A percentile compares a stretch with the other conserved stretches of the same genome.
phyloP scores from a whole-genome alignment of 2,888 invertebrate genomes.

The Meteorus cinctellus region DNA sequence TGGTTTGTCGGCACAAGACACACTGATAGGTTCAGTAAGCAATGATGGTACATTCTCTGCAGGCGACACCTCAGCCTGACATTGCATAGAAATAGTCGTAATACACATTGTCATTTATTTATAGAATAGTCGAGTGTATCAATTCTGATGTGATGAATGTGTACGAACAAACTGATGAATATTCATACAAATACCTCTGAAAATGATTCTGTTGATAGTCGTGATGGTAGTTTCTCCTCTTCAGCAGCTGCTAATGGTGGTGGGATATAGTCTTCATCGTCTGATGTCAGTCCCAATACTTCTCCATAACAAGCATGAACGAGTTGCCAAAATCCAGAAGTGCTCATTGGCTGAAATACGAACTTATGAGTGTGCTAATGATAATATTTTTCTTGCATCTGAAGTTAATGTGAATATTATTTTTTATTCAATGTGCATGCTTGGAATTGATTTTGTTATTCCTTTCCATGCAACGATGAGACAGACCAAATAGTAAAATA shows the following conservation, averaged over 20 bases:
- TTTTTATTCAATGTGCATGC: background rate
- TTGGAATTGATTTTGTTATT: background rate
- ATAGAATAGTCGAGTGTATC: background rate
- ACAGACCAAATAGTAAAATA: conserved; percentile 47
- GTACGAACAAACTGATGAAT: conserved; percentile 13
- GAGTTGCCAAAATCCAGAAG: conserved; percentile 79
- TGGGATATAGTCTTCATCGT: conserved; percentile 89
- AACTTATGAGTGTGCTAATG: conserved; percentile 31
- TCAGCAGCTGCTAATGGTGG: conserved; percentile 71
- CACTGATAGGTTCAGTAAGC: conserved; percentile 29
- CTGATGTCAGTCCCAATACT: conserved; percentile 93
- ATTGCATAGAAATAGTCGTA: conserved; percentile 26
- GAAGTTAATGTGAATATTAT: conserved; percentile 4
- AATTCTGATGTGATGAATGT: background rate
- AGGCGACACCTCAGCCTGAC: conserved; percentile 47
- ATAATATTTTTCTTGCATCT: conserved; percentile 1
- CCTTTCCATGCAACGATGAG: conserved; percentile 27
- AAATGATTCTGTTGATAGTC: conserved; percentile 75
- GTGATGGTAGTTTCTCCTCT: conserved; percentile 69
- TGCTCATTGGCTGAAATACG: conserved; percentile 75
- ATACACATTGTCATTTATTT: background rate
- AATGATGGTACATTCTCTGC: conserved; percentile 46
- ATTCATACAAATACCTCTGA: conserved; percentile 69
- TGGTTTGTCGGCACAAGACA: conserved; percentile 42
- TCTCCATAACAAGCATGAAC: conserved; percentile 95